These are phyloP conservation scores for Alentia gelatinosa DNA, from an alignment of 2,888 invertebrate species.

Conservation along the genomic window DNA sequence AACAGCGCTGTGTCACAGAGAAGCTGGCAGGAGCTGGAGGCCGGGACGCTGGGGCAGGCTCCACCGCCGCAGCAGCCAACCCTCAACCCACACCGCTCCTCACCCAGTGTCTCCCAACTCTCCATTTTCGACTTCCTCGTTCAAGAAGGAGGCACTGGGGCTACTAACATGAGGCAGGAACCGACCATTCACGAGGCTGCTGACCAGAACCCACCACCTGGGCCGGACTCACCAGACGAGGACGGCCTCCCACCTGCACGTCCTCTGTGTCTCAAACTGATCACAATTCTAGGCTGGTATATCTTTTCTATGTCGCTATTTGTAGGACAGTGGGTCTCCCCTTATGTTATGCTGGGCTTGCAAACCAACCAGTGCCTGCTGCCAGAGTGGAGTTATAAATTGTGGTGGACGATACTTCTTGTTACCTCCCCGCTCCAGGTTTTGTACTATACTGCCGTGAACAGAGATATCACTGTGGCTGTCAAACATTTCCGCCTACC, in stretches of 20 bases:
- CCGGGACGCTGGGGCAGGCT: neutral
- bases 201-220: neutral
- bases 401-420: slow-evolving; percentile 6
- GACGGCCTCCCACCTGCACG: no score
- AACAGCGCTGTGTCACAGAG: neutral
- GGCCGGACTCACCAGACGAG: neutral
- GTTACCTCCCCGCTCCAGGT: neutral
- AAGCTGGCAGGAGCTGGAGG: neutral
- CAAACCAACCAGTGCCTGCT: neutral
- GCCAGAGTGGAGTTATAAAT: neutral
- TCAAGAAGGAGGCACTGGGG: neutral
- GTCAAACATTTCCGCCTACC: neutral
- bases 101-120: neutral
- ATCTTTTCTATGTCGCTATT: neutral
- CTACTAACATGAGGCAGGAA: neutral
- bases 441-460: neutral
- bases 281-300: neutral
- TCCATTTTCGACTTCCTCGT: neutral
- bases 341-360: neutral
- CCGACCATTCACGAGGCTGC: neutral
- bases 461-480: neutral
- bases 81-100: neutral
- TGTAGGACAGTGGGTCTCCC: neutral
- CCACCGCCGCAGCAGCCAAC: neutral
- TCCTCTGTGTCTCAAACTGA: neutral